Conservation (phyloP, 2,113 vertebrate species). For the Lepisosteus oculatus region DNA sequence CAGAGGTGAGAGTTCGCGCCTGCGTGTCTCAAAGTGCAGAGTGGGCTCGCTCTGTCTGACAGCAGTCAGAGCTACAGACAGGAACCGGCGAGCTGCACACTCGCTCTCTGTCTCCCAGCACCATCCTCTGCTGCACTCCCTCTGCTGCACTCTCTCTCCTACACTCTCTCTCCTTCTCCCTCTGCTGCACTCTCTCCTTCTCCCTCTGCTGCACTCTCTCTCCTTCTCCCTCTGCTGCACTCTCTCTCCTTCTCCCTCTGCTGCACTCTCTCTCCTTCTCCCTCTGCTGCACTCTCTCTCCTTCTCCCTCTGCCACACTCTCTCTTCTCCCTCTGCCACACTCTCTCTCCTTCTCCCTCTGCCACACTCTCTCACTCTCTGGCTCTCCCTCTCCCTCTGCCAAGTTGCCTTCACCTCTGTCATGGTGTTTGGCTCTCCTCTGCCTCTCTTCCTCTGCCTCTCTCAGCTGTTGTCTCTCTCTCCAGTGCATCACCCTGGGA, state of each 20-base stretch:
- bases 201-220: too few relatives aligned
- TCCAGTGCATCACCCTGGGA: constrained; percentile 88
- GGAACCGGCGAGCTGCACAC: not conserved
- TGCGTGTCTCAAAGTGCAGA: not conserved
- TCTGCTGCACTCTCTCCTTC: not conserved
- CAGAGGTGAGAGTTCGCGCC: constrained; percentile 77
- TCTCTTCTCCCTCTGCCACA: constrained; percentile 6
- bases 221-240: not conserved
- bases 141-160: not conserved
- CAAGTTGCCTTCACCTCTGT: not conserved
- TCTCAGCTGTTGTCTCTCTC: constrained; percentile 63
- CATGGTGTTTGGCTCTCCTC: not conserved
- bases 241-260: constrained; percentile 12
- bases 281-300: constrained; percentile 18
- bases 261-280: constrained; percentile 16
- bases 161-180: not conserved
- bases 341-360: constrained; percentile 22
- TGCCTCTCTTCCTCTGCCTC: constrained; percentile 18
- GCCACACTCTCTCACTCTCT: not conserved
- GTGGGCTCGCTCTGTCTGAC: too few relatives aligned
- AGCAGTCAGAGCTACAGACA: not conserved
- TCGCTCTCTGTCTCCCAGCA: not conserved
- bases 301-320: constrained; percentile 5
- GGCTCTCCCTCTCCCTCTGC: constrained; percentile 16
- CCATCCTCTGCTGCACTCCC: not conserved